A percentile compares a stretch with the other conserved stretches of the same genome.
Evolutionary conservation across 1,140 invertebrate genomes (phyloP).

Genomic region (Acromyrmex echinatior): DNA sequence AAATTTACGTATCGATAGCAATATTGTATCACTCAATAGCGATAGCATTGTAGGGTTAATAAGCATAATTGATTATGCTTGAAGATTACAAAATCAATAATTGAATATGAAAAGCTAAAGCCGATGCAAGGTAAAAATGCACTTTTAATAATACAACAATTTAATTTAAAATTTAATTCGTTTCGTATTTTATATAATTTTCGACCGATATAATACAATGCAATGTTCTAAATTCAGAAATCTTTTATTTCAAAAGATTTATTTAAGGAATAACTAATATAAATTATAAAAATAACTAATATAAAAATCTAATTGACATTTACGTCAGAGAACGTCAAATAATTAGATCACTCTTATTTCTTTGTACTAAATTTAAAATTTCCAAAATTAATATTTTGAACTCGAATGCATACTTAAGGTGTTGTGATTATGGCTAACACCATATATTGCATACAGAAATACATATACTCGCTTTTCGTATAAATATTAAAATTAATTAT

Average conservation of each 20-base stretch:
- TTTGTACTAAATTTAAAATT: not conserved
- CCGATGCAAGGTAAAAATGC: conserved; percentile 14
- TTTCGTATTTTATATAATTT: not conserved
- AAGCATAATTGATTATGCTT: not conserved
- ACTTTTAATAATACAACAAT: conserved; percentile 17
- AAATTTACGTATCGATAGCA: too few relatives aligned
- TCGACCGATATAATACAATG: not conserved
- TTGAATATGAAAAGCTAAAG: not conserved
- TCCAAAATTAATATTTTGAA: conserved; percentile 2
- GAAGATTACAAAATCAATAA: conserved; percentile 23
- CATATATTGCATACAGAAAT: not conserved
- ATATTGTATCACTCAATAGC: too few relatives aligned
- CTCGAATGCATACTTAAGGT: not conserved
- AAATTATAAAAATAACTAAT: not conserved
- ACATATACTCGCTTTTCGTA: not conserved
- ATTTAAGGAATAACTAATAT: not conserved
- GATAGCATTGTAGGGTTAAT: too few relatives aligned
- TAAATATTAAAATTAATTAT: conserved; percentile 7
- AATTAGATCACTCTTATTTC: not conserved
- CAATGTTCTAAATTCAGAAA: not conserved
- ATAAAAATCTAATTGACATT: not conserved
- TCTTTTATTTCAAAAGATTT: not conserved
- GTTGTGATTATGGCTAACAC: not conserved
- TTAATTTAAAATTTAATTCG: conserved; percentile 26
- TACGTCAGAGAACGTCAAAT: not conserved